phyloP scores from a whole-genome alignment of 2,888 invertebrate genomes.

The Lordiphosa andalusiaca region DNA sequence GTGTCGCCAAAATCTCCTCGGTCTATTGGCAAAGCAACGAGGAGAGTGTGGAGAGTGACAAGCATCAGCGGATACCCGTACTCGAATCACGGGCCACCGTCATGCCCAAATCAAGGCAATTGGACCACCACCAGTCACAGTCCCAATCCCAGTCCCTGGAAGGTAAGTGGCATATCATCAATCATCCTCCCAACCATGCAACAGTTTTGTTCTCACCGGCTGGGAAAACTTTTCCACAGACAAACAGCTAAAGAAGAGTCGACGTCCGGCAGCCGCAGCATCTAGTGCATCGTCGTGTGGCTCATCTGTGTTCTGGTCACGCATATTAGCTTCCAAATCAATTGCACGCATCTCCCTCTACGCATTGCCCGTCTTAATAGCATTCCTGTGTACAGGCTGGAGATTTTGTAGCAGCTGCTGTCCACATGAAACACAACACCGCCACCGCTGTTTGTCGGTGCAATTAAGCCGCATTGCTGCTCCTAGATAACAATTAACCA shows the following conservation, averaged over 20 bases:
- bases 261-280: conserved; percentile 62
- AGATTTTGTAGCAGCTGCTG: conserved; percentile 25
- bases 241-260: conserved; percentile 70
- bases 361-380: conserved; percentile 71
- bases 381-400: conserved; percentile 68
- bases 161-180: conserved; percentile 69
- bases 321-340: conserved; percentile 62
- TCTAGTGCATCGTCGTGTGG: conserved; percentile 27
- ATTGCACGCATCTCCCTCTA: conserved; percentile 72
- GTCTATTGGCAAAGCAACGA: conserved; percentile 94
- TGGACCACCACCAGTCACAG: conserved; percentile 71
- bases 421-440: conserved; percentile 27
- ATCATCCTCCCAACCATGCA: conserved; percentile 48
- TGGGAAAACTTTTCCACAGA: conserved; percentile 36
- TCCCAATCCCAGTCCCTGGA: conserved; percentile 66
- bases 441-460: conserved; percentile 53
- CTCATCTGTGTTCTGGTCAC: conserved; percentile 50
- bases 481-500: conserved; percentile 75
- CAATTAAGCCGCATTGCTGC: conserved; percentile 50
- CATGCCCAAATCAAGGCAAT: conserved; percentile 83
- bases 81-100: conserved; percentile 89
- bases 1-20: conserved; percentile 92
- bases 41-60: conserved; percentile 91
- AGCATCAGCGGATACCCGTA: conserved; percentile 87
- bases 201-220: conserved; percentile 46